Conservation (phyloP, 1,140 invertebrate genomes). For the Euwallacea similis region DNA sequence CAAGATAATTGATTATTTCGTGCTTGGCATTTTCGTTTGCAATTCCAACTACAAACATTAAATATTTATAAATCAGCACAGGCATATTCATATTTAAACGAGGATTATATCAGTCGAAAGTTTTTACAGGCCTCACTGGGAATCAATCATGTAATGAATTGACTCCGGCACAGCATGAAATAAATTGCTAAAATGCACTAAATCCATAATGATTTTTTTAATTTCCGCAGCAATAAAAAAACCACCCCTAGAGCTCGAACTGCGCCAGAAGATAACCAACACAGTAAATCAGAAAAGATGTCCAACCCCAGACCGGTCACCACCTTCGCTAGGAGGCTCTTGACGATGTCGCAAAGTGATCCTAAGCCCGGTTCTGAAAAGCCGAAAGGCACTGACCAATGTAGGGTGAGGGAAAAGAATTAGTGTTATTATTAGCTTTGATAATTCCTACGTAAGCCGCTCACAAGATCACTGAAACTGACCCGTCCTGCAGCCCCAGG, state of each 20-base stretch:
- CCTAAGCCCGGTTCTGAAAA: slow-evolving; percentile 22
- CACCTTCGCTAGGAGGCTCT: background rate
- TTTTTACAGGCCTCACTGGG: too few relatives aligned
- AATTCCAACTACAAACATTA: too few relatives aligned
- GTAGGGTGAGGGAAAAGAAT: background rate
- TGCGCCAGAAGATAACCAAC: slow-evolving; percentile 9
- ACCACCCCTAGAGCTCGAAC: background rate
- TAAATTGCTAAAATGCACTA: too few relatives aligned
- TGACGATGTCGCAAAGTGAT: slow-evolving; percentile 26
- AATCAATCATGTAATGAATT: too few relatives aligned
- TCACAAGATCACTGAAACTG: slow-evolving; percentile 13
- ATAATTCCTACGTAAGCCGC: slow-evolving; percentile 8
- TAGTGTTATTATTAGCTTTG: slow-evolving; percentile 3
- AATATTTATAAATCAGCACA: too few relatives aligned
- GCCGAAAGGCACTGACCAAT: slow-evolving; percentile 21
- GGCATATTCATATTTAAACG: too few relatives aligned
- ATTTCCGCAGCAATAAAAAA: too few relatives aligned
- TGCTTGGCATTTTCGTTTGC: too few relatives aligned
- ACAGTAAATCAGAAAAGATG: slow-evolving; percentile 23
- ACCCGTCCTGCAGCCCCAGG: slow-evolving; percentile 8
- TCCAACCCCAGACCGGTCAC: slow-evolving; percentile 9
- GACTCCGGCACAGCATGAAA: too few relatives aligned
- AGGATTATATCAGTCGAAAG: too few relatives aligned
- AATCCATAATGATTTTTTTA: too few relatives aligned
- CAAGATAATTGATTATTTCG: too few relatives aligned